Evolutionary conservation across 2,797 vertebrate genomes (phyloP).

Genomic region (Varecia variegata): DNA sequence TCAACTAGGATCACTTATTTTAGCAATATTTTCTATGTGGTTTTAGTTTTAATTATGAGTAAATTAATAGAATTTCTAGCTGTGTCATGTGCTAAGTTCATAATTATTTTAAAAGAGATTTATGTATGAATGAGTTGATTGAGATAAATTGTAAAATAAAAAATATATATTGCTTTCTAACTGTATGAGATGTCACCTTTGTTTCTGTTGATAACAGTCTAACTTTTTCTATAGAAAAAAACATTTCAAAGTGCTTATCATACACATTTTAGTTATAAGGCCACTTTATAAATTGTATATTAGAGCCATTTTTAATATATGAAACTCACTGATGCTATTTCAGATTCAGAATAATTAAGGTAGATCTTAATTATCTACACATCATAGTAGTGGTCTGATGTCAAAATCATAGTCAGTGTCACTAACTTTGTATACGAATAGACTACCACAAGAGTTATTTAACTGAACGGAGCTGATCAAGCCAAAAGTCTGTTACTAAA

Average conservation of each 20-base stretch:
- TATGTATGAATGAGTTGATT: not conserved
- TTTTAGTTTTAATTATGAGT: not conserved
- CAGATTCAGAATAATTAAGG: not conserved
- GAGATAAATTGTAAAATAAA: not conserved
- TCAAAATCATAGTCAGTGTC: not conserved
- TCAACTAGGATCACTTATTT: not conserved
- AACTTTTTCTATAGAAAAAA: constrained; percentile 6
- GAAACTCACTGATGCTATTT: not conserved
- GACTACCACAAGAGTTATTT: not conserved
- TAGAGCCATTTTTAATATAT: not conserved
- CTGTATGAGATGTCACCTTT: not conserved
- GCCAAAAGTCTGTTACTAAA: not conserved
- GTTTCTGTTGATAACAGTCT: not conserved
- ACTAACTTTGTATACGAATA: not conserved
- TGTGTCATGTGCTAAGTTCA: not conserved
- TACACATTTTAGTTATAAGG: not conserved
- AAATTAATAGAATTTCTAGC: not conserved
- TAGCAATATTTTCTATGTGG: not conserved
- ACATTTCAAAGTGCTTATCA: not conserved
- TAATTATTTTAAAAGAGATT: constrained; percentile 36
- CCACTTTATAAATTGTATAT: not conserved
- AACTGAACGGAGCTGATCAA: not conserved
- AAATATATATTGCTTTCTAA: not conserved
- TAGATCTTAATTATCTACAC: too few species aligned
- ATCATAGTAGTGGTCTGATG: not conserved